Conservation (phyloP, 1,140 invertebrate genomes). For the Zaprionus lachaisei region DNA sequence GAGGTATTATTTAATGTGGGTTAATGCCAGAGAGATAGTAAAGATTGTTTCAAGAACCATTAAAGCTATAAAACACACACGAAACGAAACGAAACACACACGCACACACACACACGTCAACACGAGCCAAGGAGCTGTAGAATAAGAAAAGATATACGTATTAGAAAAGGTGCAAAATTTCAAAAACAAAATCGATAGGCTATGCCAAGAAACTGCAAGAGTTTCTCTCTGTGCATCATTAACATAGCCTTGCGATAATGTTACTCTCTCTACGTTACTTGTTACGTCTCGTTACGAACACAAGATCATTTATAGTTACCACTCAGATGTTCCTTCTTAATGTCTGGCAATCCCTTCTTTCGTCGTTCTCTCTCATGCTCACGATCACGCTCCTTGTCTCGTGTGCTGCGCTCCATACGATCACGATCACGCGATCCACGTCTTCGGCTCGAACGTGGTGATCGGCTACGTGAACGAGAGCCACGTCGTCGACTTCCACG, state of each 20-base stretch:
- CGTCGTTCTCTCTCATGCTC: constrained; percentile 92
- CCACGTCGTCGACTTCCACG: constrained; percentile 84
- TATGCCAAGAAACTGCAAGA: background rate
- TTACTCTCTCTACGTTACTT: background rate
- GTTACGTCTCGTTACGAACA: constrained; percentile 5
- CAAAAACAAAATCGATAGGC: constrained; percentile 7
- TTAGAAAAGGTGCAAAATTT: constrained; percentile 29
- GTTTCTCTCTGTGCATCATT: background rate
- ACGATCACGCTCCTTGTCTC: constrained; percentile 91
- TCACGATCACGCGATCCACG: constrained; percentile 86
- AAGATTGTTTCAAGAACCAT: constrained; percentile 43
- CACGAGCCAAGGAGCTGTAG: constrained; percentile 70
- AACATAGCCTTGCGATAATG: constrained; percentile 15
- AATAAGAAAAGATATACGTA: constrained; percentile 42
- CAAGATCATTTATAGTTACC: constrained; percentile 86
- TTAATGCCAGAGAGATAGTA: constrained; percentile 54
- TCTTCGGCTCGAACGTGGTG: constrained; percentile 84
- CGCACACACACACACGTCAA: constrained; percentile 70
- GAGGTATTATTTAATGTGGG: constrained; percentile 22
- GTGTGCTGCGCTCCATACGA: constrained; percentile 86
- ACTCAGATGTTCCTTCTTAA: constrained; percentile 94
- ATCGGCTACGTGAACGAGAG: constrained; percentile 84
- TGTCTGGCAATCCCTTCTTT: constrained; percentile 94
- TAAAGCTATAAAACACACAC: constrained; percentile 54
- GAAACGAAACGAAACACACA: constrained; percentile 21